Conservation (phyloP, 2,797 vertebrate species). For the Fistularia commersonii region DNA sequence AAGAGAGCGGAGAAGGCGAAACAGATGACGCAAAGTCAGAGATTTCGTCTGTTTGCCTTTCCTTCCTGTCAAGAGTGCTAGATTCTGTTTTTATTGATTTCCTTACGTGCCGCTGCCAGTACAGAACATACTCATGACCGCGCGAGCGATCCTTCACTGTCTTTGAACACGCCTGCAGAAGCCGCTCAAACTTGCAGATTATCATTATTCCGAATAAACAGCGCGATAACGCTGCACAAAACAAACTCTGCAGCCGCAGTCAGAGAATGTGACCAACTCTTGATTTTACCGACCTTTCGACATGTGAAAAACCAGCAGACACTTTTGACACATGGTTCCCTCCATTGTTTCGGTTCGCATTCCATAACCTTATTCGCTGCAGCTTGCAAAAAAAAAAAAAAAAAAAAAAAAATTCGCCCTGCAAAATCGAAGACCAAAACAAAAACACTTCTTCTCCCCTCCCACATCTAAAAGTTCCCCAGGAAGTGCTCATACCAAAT, state of each 20-base stretch:
- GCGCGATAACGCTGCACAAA: conserved; percentile 12
- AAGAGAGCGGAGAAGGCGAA: no score
- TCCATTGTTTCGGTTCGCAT: conserved; percentile 45
- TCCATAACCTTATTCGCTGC: background rate
- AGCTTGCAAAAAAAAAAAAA: no score
- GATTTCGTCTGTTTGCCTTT: conserved; percentile 1
- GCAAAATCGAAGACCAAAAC: conserved; percentile 38
- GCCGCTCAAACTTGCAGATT: background rate
- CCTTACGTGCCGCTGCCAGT: conserved; percentile 11
- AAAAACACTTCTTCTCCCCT: conserved; percentile 42
- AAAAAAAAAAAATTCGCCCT: background rate
- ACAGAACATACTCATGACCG: conserved; percentile 25
- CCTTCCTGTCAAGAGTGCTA: background rate
- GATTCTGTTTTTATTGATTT: conserved; percentile 25
- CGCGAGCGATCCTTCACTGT: conserved; percentile 1
- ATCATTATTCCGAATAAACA: no score
- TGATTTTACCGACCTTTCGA: conserved; percentile 53
- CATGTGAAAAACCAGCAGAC: conserved; percentile 55
- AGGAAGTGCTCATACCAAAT: conserved; percentile 19
- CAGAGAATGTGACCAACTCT: conserved; percentile 6
- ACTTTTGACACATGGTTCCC: conserved; percentile 21
- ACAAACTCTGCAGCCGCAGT: conserved; percentile 22
- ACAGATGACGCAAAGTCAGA: no score
- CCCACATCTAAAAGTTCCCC: conserved; percentile 43
- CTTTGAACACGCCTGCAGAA: conserved; percentile 7